phyloP scores from a whole-genome alignment of 2,113 vertebrate species.

The Clupea harengus region DNA sequence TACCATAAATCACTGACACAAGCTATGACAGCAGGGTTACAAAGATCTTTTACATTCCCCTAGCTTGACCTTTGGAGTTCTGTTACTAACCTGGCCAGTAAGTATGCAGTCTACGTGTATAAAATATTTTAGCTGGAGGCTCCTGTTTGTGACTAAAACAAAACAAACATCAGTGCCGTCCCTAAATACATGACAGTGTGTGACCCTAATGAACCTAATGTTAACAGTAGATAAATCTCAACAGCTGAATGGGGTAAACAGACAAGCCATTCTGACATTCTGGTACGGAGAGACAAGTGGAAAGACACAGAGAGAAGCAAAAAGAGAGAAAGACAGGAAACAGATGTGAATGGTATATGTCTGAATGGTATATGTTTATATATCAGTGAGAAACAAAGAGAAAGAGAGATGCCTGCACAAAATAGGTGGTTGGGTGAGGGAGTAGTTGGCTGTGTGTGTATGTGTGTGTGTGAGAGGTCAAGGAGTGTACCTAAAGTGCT shows the following conservation, averaged over 20 bases:
- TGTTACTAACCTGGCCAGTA: not conserved
- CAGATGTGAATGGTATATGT: not conserved
- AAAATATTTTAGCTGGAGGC: not conserved
- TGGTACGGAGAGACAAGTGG: not conserved
- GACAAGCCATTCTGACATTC: not conserved
- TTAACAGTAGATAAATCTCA: not conserved
- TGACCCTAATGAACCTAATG: not conserved
- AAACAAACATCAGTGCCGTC: not conserved
- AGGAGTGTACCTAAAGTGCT: slow-evolving; percentile 75
- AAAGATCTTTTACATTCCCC: too few species aligned
- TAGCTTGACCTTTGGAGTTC: not conserved
- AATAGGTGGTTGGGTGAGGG: not conserved
- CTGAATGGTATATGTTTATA: not conserved
- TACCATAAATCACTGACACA: too few species aligned
- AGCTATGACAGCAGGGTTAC: too few species aligned
- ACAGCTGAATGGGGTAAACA: not conserved
- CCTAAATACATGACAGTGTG: not conserved
- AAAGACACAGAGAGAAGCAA: not conserved
- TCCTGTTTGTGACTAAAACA: not conserved
- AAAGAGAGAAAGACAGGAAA: not conserved
- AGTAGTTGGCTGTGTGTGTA: not conserved
- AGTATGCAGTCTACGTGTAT: not conserved
- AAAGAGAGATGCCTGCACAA: not conserved
- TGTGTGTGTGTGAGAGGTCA: not conserved
- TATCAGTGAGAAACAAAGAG: not conserved